phyloP scores from a whole-genome alignment of 2,888 invertebrate species.

The Mayetiola destructor region DNA sequence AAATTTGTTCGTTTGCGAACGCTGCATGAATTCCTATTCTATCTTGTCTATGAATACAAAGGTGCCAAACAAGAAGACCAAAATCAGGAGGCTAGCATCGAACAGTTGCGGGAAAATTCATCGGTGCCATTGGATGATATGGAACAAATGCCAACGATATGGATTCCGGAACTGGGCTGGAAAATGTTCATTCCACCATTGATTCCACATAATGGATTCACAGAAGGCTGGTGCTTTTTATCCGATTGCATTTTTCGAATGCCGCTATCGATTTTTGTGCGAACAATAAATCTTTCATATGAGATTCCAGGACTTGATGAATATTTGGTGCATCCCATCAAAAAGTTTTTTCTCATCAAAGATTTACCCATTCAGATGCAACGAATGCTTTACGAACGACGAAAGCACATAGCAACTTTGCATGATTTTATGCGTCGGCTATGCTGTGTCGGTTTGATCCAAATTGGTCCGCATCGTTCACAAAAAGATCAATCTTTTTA shows the following conservation, averaged over 20 bases:
- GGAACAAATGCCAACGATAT: conserved; percentile 36
- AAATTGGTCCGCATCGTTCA: conserved; percentile 50
- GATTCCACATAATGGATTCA: conserved; percentile 43
- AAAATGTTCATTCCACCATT: conserved; percentile 58
- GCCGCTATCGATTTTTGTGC: conserved; percentile 55
- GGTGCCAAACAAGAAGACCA: conserved; percentile 24
- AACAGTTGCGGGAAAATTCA: conserved; percentile 26
- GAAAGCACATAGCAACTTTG: conserved; percentile 45
- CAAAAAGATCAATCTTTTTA: conserved; percentile 57
- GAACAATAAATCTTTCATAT: conserved; percentile 45
- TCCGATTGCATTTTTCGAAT: conserved; percentile 53
- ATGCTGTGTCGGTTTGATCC: conserved; percentile 51
- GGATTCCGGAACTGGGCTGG: conserved; percentile 44
- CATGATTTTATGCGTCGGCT: conserved; percentile 43
- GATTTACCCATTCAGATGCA: conserved; percentile 42
- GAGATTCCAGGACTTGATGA: conserved; percentile 41
- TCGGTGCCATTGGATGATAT: conserved; percentile 27
- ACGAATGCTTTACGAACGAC: conserved; percentile 37
- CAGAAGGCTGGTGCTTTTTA: conserved; percentile 51
- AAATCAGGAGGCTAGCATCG: conserved; percentile 17
- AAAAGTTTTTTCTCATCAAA: conserved; percentile 46
- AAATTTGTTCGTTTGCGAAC: conserved; percentile 52
- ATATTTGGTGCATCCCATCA: conserved; percentile 50
- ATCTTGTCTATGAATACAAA: conserved; percentile 46
- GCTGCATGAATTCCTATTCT: conserved; percentile 54